Conservation (phyloP, 1,140 invertebrate species). For the Carposina sasakii region DNA sequence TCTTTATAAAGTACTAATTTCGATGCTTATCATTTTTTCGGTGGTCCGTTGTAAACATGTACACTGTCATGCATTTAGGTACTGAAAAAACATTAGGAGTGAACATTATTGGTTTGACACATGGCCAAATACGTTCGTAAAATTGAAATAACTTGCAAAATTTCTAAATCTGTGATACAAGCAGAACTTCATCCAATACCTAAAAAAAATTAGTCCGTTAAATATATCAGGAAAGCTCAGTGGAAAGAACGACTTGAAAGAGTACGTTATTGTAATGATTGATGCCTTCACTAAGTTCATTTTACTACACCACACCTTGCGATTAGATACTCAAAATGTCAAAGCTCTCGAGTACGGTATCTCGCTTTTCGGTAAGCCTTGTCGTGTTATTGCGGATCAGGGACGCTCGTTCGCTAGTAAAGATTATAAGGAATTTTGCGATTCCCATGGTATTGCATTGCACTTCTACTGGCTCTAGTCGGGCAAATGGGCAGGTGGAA, state of each 20-base stretch:
- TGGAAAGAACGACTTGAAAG: slow-evolving; percentile 18
- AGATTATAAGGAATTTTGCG: slow-evolving; percentile 28
- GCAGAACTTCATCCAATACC: background rate
- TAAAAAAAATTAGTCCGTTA: background rate
- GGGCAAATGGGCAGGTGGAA: slow-evolving; percentile 19
- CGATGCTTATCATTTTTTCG: too few species aligned
- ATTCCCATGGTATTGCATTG: slow-evolving; percentile 14
- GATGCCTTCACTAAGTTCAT: slow-evolving; percentile 27
- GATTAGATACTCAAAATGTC: background rate
- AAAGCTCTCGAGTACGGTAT: background rate
- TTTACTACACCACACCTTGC: slow-evolving; percentile 13
- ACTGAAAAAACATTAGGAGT: slow-evolving; percentile 5
- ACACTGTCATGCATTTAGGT: slow-evolving; percentile 8
- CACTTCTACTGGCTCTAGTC: slow-evolving; percentile 23
- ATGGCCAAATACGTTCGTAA: slow-evolving; percentile 1
- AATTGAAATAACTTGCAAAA: slow-evolving; percentile 21
- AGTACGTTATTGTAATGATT: slow-evolving; percentile 22
- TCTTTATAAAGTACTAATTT: too few species aligned
- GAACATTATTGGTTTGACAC: background rate
- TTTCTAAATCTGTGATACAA: slow-evolving; percentile 22
- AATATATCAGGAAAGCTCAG: slow-evolving; percentile 14
- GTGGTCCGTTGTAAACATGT: slow-evolving; percentile 36
- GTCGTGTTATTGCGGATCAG: background rate
- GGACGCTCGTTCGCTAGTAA: background rate
- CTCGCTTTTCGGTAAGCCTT: background rate